These are phyloP conservation scores for Prosopocoilus inquinatus DNA, from an alignment of 2,888 invertebrate species.

Conservation along the genomic window DNA sequence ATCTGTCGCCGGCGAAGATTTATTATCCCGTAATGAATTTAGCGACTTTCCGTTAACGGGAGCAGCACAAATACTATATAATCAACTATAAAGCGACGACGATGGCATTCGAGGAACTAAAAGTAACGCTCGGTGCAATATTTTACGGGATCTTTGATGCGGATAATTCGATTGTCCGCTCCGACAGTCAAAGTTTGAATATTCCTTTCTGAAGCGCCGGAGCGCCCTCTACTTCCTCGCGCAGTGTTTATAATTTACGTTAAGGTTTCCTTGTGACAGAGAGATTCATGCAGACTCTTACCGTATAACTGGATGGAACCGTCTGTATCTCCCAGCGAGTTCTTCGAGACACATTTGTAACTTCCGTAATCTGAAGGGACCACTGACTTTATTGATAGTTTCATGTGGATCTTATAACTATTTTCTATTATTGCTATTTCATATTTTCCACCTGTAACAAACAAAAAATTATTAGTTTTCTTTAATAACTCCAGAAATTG, in stretches of 20 bases:
- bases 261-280: neutral
- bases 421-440: slow-evolving; percentile 67
- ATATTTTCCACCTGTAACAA: slow-evolving; percentile 47
- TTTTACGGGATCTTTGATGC: slow-evolving; percentile 30
- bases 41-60: too few relatives aligned
- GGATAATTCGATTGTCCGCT: slow-evolving; percentile 36
- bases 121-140: slow-evolving; percentile 8
- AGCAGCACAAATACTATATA: too few relatives aligned
- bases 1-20: too few relatives aligned
- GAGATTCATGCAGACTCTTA: slow-evolving; percentile 50
- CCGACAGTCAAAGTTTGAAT: slow-evolving; percentile 35
- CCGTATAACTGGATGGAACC: slow-evolving; percentile 71
- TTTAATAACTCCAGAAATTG: neutral
- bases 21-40: too few relatives aligned
- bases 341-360: slow-evolving; percentile 73
- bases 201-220: neutral
- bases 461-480: neutral
- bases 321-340: slow-evolving; percentile 71
- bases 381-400: slow-evolving; percentile 65
- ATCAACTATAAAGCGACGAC: too few relatives aligned
- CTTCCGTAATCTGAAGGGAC: slow-evolving; percentile 62
- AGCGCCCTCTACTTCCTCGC: neutral
- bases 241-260: neutral
- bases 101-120: neutral
- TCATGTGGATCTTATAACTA: slow-evolving; percentile 72